These are phyloP conservation scores for Drosophila tristis DNA, from an alignment of 1,140 invertebrate genomes.

Conservation along the genomic window DNA sequence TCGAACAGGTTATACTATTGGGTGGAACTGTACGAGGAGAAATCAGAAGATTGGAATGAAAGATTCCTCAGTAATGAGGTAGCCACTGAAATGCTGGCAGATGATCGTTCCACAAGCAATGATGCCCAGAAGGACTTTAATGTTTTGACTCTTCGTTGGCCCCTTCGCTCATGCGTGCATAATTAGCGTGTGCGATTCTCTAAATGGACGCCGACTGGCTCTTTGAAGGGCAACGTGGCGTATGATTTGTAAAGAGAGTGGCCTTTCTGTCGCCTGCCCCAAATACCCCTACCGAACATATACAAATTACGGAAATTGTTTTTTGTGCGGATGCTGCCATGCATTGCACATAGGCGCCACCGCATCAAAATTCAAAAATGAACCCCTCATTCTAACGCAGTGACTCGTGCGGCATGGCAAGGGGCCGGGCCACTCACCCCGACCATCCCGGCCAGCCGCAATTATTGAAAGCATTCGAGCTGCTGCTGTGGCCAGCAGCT, in stretches of 20 bases:
- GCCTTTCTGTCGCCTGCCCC: background rate
- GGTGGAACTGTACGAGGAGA: too few species aligned
- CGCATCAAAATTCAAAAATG: conserved; percentile 62
- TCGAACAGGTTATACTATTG: too few species aligned
- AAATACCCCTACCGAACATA: conserved; percentile 11
- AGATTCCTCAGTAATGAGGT: too few species aligned
- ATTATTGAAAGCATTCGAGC: conserved; percentile 73
- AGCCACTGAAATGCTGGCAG: too few species aligned
- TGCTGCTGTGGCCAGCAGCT: conserved; percentile 54
- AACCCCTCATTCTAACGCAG: conserved; percentile 46
- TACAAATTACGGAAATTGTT: conserved; percentile 29
- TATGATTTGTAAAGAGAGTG: conserved; percentile 56
- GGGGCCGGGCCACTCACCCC: conserved; percentile 34
- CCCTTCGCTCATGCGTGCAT: conserved; percentile 18
- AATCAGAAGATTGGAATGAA: too few species aligned
- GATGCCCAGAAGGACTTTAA: too few species aligned
- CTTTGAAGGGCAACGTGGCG: conserved; percentile 53
- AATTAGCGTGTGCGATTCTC: conserved; percentile 3
- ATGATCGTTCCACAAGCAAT: too few species aligned
- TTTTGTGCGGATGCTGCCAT: conserved; percentile 39
- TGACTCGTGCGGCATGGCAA: conserved; percentile 49
- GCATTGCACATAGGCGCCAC: conserved; percentile 53
- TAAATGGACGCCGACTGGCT: conserved; percentile 13
- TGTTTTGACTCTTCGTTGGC: background rate
- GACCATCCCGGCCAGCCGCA: conserved; percentile 31